A percentile compares a stretch with the other conserved stretches of the same genome.
Evolutionary conservation across 2,888 invertebrate genomes (phyloP).

Genomic region (Miltochrista miniata): DNA sequence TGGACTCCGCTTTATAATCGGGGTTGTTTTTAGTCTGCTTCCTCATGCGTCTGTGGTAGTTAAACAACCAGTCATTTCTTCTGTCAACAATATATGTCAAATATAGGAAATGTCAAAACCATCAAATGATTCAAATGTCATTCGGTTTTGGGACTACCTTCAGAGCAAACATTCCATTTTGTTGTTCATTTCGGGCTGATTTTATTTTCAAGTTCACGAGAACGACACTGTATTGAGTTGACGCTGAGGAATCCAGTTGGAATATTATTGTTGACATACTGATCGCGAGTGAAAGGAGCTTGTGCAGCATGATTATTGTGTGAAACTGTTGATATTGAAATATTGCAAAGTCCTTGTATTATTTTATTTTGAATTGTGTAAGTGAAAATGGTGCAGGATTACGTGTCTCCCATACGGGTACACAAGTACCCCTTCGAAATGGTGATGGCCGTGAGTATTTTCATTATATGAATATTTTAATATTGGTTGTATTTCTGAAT

Average conservation of each 20-base stretch:
- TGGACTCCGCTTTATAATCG: no score
- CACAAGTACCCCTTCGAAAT: constrained; percentile 98
- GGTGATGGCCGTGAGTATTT: constrained; percentile 95
- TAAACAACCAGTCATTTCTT: constrained; percentile 10
- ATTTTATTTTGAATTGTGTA: constrained; percentile 52
- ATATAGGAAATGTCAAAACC: constrained; percentile 25
- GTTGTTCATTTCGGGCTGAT: constrained; percentile 45
- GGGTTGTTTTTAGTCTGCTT: no score
- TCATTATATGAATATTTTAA: constrained; percentile 1
- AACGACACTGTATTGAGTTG: constrained; percentile 46
- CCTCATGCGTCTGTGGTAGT: no score
- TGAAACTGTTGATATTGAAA: constrained; percentile 51
- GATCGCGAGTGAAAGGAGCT: constrained; percentile 62
- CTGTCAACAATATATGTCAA: constrained; percentile 24
- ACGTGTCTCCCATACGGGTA: constrained; percentile 96
- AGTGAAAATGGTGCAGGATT: constrained; percentile 95
- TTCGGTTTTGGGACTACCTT: constrained; percentile 43
- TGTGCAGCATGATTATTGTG: constrained; percentile 65
- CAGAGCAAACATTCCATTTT: constrained; percentile 60
- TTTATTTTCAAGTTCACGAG: constrained; percentile 57
- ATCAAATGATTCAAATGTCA: constrained; percentile 11
- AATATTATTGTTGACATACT: constrained; percentile 59
- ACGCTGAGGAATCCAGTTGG: constrained; percentile 33
- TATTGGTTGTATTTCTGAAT: constrained; percentile 4
- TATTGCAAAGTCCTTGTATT: constrained; percentile 60